Percentiles rank a stretch among this genome's conserved stretches.
Conservation (phyloP, 2,888 invertebrate species). For the Nomada fabriciana region DNA sequence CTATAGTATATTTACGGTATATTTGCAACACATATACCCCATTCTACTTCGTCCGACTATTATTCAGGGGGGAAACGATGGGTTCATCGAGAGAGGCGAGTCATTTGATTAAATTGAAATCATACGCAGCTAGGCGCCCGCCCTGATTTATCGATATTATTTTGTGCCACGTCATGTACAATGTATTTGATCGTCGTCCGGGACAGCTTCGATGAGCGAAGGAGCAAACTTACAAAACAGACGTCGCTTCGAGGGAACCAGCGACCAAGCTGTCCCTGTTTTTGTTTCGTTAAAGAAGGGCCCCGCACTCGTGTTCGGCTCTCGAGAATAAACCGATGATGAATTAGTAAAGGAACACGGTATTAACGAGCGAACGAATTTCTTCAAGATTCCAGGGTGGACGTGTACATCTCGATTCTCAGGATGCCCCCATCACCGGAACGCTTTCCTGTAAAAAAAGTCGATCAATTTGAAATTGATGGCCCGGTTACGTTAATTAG, state of each 20-base stretch:
- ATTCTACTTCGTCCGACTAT: constrained; percentile 9
- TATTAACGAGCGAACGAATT: constrained; percentile 40
- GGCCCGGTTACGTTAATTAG: constrained; percentile 75
- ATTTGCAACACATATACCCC: constrained; percentile 2
- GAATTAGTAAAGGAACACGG: constrained; percentile 41
- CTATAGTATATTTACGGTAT: neutral
- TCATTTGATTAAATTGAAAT: constrained; percentile 59
- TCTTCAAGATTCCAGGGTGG: constrained; percentile 51
- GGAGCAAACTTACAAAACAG: constrained; percentile 14
- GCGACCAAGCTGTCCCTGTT: constrained; percentile 7
- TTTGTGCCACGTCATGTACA: constrained; percentile 41
- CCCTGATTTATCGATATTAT: constrained; percentile 44
- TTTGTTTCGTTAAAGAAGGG: neutral
- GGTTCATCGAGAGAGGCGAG: constrained; percentile 26
- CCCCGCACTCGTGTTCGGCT: neutral
- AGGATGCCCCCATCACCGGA: constrained; percentile 42
- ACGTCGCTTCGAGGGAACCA: neutral
- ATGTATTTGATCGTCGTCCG: constrained; percentile 7
- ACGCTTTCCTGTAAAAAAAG: constrained; percentile 66
- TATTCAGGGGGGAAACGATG: neutral
- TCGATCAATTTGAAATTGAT: constrained; percentile 80
- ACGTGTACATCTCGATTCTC: constrained; percentile 12
- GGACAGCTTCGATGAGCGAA: constrained; percentile 36
- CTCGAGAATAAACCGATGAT: neutral
- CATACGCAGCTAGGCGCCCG: constrained; percentile 17